These are phyloP conservation scores for Ciconia boyciana DNA, from an alignment of 2,113 vertebrate genomes.

Conservation along the genomic window DNA sequence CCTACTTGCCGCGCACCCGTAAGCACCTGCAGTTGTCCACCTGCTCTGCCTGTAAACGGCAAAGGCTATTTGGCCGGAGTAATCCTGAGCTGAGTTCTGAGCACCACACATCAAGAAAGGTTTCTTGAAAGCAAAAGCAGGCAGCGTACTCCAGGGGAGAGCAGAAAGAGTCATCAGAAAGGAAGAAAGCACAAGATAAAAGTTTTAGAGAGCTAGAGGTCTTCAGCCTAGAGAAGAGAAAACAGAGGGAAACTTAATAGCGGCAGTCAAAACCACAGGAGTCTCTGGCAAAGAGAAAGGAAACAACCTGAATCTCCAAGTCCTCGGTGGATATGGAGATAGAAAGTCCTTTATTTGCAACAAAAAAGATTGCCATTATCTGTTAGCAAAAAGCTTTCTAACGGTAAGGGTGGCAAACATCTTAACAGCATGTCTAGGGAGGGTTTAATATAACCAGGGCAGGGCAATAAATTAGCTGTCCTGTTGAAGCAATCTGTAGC, in stretches of 20 bases:
- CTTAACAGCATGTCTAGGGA: not conserved
- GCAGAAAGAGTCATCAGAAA: not conserved
- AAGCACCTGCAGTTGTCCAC: not conserved
- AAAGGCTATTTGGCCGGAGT: accelerated
- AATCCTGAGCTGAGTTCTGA: accelerated
- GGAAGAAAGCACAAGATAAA: not conserved
- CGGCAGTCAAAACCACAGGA: not conserved
- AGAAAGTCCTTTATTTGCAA: not conserved
- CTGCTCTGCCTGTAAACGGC: accelerated
- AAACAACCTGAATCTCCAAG: not conserved
- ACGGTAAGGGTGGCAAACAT: not conserved
- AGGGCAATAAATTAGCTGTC: not conserved
- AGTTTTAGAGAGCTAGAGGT: not conserved
- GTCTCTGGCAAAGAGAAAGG: too few species aligned
- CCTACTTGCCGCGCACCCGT: accelerated
- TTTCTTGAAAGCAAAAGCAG: not conserved
- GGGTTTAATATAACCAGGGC: not conserved
- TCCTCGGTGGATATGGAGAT: not conserved
- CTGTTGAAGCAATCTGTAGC: not conserved
- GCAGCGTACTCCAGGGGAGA: not conserved
- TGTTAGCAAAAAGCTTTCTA: not conserved
- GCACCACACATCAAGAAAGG: accelerated
- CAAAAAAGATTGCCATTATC: not conserved
- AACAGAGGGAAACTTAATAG: accelerated
- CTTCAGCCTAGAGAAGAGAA: not conserved